phyloP scores from a whole-genome alignment of 2,797 vertebrate species.

The Syngnathus rostellatus region DNA sequence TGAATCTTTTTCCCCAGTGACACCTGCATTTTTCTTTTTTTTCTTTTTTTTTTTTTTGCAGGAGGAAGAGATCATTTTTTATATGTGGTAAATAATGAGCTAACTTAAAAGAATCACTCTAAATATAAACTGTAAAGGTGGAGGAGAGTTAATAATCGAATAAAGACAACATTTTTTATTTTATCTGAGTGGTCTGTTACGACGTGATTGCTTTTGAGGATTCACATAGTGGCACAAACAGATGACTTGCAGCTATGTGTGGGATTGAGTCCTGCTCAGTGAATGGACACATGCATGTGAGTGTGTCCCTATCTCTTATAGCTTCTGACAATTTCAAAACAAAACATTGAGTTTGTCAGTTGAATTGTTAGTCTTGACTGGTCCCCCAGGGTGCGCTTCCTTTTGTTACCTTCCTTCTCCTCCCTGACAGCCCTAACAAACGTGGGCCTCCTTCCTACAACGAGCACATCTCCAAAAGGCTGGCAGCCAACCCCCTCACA shows the following conservation, averaged over 20 bases:
- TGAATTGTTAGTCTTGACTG: neutral
- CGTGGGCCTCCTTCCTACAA: conserved; percentile 96
- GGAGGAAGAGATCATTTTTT: conserved; percentile 68
- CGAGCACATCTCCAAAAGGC: conserved; percentile 98
- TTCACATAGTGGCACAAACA: neutral
- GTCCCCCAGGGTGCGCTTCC: neutral
- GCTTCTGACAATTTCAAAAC: neutral
- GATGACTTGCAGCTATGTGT: neutral
- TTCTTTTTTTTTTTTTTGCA: conserved; percentile 60
- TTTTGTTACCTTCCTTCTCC: conserved; percentile 12
- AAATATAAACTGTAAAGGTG: conserved; percentile 27
- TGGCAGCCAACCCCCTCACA: conserved; percentile 81
- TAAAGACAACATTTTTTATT: conserved; percentile 45
- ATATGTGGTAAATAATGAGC: conserved; percentile 62
- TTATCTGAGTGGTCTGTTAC: conserved; percentile 28
- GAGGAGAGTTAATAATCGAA: conserved; percentile 37
- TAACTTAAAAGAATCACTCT: conserved; percentile 7
- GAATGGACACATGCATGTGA: neutral
- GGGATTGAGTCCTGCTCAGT: neutral
- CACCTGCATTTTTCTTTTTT: conserved; percentile 16
- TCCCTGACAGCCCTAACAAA: conserved; percentile 86
- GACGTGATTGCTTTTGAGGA: conserved; percentile 5
- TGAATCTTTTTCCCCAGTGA: neutral
- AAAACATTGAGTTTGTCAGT: neutral
- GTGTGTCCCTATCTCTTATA: neutral